Percentiles rank a stretch among this genome's conserved stretches.
Conservation (phyloP, 2,888 invertebrate genomes). For the Netelia melanura region DNA sequence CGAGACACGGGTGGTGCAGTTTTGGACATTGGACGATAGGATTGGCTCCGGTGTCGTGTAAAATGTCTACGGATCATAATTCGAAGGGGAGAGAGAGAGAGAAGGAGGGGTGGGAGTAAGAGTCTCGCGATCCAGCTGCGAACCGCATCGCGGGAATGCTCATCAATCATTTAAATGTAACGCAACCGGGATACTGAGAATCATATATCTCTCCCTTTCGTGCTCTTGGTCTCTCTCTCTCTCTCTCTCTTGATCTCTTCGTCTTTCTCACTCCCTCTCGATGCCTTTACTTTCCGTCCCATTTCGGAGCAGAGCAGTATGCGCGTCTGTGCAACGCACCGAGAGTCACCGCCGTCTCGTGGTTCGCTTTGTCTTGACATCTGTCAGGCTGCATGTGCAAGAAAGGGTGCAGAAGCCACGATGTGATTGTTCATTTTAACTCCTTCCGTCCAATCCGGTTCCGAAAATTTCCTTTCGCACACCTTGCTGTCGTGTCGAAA, state of each 20-base stretch:
- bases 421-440: slow-evolving; percentile 72
- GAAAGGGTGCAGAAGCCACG: slow-evolving; percentile 45
- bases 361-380: slow-evolving; percentile 82
- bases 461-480: no score
- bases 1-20: slow-evolving; percentile 61
- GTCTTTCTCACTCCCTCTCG: neutral
- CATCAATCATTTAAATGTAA: slow-evolving; percentile 84
- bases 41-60: slow-evolving; percentile 46
- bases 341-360: slow-evolving; percentile 48
- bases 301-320: slow-evolving; percentile 21
- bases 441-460: neutral
- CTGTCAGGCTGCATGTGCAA: slow-evolving; percentile 76
- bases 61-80: slow-evolving; percentile 65
- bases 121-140: slow-evolving; percentile 79
- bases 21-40: slow-evolving; percentile 49
- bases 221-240: neutral
- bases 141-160: slow-evolving; percentile 81
- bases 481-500: no score
- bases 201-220: slow-evolving; percentile 5
- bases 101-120: slow-evolving; percentile 65
- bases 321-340: slow-evolving; percentile 66
- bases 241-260: slow-evolving; percentile 13
- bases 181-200: slow-evolving; percentile 71
- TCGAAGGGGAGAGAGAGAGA: slow-evolving; percentile 63
- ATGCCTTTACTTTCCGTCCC: slow-evolving; percentile 6